Evolutionary conservation across 2,797 vertebrate species (phyloP).

Genomic region (Halcyon badia): DNA sequence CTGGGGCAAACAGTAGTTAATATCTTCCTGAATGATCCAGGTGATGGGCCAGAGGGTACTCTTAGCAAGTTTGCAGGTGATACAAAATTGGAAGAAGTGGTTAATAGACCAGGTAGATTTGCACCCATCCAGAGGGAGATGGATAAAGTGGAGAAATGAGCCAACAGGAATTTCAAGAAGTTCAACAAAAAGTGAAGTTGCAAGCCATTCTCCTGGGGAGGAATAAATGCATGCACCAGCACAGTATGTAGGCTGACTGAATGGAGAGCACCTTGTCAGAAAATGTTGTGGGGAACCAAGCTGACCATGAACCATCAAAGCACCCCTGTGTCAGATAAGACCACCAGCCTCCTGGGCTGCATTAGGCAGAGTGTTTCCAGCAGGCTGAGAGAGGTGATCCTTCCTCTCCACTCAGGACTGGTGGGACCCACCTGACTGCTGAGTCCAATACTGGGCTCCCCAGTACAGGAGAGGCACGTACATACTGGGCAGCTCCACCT

Average conservation of each 20-base stretch:
- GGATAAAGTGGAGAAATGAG: not conserved
- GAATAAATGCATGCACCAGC: not conserved
- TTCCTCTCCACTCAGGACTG: not conserved
- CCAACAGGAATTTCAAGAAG: not conserved
- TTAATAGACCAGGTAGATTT: not conserved
- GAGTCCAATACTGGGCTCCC: not conserved
- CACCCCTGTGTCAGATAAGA: not conserved
- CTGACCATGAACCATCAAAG: not conserved
- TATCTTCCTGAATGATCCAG: not conserved
- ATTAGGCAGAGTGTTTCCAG: accelerated
- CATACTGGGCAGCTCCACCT: not conserved
- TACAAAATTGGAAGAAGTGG: not conserved
- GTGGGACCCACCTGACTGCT: not conserved
- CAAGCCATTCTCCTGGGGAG: not conserved
- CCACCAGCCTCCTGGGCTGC: not conserved
- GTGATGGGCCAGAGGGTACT: not conserved
- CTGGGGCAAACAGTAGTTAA: not conserved
- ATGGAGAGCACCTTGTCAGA: not conserved
- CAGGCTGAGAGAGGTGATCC: not conserved
- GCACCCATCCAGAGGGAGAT: not conserved
- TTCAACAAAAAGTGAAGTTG: not conserved
- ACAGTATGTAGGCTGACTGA: not conserved
- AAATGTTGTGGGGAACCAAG: not conserved
- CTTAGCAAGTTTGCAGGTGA: not conserved
- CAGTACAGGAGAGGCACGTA: not conserved